Base-by-base conservation (phyloP, 2,888 invertebrate genomes). In the Malacosoma neustria region DNA sequence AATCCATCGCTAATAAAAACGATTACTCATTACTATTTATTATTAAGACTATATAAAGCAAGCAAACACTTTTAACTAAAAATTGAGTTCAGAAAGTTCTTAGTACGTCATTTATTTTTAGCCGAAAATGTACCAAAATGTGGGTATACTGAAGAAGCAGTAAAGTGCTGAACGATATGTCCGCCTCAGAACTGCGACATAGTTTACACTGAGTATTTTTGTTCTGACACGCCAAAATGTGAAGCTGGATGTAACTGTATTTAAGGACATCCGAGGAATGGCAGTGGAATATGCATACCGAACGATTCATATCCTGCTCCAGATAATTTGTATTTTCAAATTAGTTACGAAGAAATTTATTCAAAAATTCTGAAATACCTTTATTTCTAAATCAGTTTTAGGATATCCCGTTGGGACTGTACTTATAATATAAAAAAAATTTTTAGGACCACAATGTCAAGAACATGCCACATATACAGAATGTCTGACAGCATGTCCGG, bases 221-320 rank as follows among this genome's bases (percentile, higher is more conserved):
- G 57, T 36, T 13, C 31, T 7, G 22, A 5, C 7, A 5, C 5
- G 9, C 46, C 46, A 2, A 34, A 49, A 1, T 69, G 68, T 38
- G 48, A 56, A 35, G 42, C 48, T 29, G 72, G 70, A 0, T 74
- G 74, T 32, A 57, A 68, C 9, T 74, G 72, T 39, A 45, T 56
- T 1, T 30, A 48, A 0, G 60, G 56, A 15, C 63, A 63, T 39
- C 45, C 67, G n/a, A 62, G 60, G 22, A 52, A 70, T 34, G 11
- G 37, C 0, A 36, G 31, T 7, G 58, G 52, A 11, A 35, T 43
- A 11, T 71, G 68, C 40, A 46, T 70, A 33, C 59, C 50, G 0
- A 59, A 49, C 14, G 49, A 56, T 2, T 29, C 57, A 34, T 72
- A 69, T 35, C 41, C 53, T 31, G 12, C 36, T 3, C 46, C 62